Base-by-base conservation (phyloP, 1,140 invertebrate species). In the Trachymyrmex septentrionalis region DNA sequence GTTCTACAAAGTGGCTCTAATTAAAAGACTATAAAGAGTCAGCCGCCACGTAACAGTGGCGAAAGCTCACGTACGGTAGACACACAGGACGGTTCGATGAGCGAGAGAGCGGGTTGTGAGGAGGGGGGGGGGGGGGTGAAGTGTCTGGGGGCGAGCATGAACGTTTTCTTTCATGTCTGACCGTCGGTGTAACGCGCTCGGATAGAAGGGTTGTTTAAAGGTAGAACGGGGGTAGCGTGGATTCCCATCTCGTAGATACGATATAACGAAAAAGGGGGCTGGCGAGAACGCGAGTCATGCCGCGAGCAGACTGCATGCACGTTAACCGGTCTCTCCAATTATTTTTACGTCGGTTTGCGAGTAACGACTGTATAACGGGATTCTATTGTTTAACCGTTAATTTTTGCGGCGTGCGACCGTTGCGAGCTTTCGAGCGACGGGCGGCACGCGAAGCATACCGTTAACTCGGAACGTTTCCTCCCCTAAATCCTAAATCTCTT, bases 11-110 rank as follows among this genome's bases (percentile, higher is more conserved):
- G 92, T 92, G 90, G 89, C 76, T 93, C 90, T 93, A 93, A 93
- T 93, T 92, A 93, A 92, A 92, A 92, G 87, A 91, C 92, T 89
- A 92, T 93, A 92, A 93, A 93, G 92, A 92, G 89, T 89, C 87
- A 91, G 87, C 87, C 86, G 84, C 85, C 86, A 86, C 82, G 86
- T 92, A 90, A 92, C 88, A 88, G 90, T 89, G 85, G 86, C 87
- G 82, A 75, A 75, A 67, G 21, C 82, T 92, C 88, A 91, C 92
- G 90, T 91, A 89, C 78, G 82, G 76, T 72, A 55, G 64, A 77
- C 73, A n/a, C 73, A n/a, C 59, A 63, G 75, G 30, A 57, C 9
- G 72, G 2, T 38, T 48, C 44, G 7, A 30, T 1, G 19, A 27
- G 10, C 2, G 4, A 50, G 30, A 53, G 27, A 61, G 2, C n/a